These are phyloP conservation scores for Actinemys pallida DNA, from an alignment of 2,113 vertebrate species.

Conservation along the genomic window DNA sequence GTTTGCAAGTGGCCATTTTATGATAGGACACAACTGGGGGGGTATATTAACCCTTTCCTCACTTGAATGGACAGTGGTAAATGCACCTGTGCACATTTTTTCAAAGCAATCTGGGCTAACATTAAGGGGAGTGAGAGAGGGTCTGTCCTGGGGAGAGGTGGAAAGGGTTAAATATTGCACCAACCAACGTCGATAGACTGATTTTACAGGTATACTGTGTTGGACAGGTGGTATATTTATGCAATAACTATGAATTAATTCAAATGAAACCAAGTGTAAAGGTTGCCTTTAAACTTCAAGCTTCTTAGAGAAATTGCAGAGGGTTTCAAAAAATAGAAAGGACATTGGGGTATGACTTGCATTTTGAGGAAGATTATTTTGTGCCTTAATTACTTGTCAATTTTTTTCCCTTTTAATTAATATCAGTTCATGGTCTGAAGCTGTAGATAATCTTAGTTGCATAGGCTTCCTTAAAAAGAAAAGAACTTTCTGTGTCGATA, in stretches of 20 bases:
- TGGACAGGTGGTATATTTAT: conserved; percentile 71
- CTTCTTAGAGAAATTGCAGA: conserved; percentile 54
- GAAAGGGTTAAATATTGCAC: conserved; percentile 84
- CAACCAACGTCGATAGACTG: conserved; percentile 49
- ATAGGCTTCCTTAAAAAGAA: conserved; percentile 27
- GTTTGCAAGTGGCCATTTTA: conserved; percentile 93
- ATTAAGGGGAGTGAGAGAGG: conserved; percentile 47
- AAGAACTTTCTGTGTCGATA: conserved; percentile 49
- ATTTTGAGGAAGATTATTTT: conserved; percentile 67
- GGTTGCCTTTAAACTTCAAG: conserved; percentile 65
- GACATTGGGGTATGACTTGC: conserved; percentile 33
- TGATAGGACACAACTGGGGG: conserved; percentile 76
- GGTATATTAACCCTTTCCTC: conserved; percentile 82
- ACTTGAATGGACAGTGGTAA: conserved; percentile 47
- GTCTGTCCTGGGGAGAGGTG: conserved; percentile 72
- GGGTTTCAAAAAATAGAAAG: conserved; percentile 35
- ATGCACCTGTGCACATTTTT: conserved; percentile 56
- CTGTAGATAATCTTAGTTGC: conserved; percentile 51
- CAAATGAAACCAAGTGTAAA: conserved; percentile 63
- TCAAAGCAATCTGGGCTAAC: conserved; percentile 54
- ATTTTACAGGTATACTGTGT: conserved; percentile 64
- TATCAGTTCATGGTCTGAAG: conserved; percentile 50
- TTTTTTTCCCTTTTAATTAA: conserved; percentile 54
- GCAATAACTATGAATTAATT: conserved; percentile 44
- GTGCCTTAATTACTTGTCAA: conserved; percentile 56